phyloP scores from a whole-genome alignment of 1,140 invertebrate genomes.

The Muscidifurax raptorellus region DNA sequence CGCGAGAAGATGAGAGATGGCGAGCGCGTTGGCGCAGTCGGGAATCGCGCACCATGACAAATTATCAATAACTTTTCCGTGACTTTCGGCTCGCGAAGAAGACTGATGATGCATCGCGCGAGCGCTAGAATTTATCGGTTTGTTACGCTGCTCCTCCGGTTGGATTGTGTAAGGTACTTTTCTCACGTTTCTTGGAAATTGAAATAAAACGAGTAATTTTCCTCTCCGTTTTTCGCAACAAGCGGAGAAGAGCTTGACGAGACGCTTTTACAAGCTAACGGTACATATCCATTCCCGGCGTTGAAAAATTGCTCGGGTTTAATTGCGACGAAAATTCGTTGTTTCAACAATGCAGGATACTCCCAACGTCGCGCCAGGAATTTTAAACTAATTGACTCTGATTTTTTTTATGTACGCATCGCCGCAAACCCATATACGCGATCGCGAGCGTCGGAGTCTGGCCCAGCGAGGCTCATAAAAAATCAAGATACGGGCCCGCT shows the following conservation, averaged over 20 bases:
- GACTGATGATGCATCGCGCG: conserved; percentile 33
- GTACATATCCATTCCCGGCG: too few relatives aligned
- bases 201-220: background rate
- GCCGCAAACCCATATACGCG: conserved; percentile 10
- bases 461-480: conserved; percentile 29
- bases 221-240: background rate
- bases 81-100: conserved; percentile 51
- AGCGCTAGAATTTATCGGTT: conserved; percentile 38
- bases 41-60: conserved; percentile 60
- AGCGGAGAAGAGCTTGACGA: too few relatives aligned
- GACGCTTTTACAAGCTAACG: background rate
- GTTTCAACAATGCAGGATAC: background rate
- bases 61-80: conserved; percentile 64
- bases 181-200: conserved; percentile 1
- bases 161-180: background rate
- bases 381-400: conserved; percentile 35
- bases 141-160: background rate
- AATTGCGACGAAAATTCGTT: too few relatives aligned
- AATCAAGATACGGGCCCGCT: conserved; percentile 5
- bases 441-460: conserved; percentile 24
- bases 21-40: conserved; percentile 46
- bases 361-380: background rate
- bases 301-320: too few relatives aligned
- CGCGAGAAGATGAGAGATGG: conserved; percentile 52
- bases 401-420: background rate